Conservation (phyloP, 2,888 invertebrate species). For the Meiosimyza platycephala region DNA sequence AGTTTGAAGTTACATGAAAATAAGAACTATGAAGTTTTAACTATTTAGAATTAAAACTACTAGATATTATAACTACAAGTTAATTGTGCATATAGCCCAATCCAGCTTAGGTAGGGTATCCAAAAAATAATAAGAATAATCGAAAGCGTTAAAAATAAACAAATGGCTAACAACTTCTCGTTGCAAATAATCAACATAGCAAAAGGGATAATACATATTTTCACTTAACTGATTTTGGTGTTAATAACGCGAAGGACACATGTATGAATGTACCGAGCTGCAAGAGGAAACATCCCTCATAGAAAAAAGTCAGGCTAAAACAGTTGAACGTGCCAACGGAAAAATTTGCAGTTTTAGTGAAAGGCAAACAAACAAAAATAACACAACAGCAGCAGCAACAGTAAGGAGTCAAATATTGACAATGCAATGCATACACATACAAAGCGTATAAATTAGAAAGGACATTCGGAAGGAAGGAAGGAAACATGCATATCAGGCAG, state of each 20-base stretch:
- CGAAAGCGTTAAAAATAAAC: slow-evolving; percentile 8
- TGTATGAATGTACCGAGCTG: neutral
- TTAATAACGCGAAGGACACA: slow-evolving; percentile 19
- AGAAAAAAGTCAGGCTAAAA: neutral
- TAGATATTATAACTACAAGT: too few species aligned
- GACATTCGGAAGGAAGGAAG: neutral
- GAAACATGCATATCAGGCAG: neutral
- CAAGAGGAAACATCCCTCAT: neutral
- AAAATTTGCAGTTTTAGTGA: slow-evolving; percentile 17
- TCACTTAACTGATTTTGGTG: slow-evolving; percentile 40
- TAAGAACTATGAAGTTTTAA: too few species aligned
- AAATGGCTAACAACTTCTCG: neutral
- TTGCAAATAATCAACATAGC: too few species aligned
- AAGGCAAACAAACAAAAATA: slow-evolving; percentile 5
- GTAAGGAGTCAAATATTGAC: slow-evolving; percentile 35
- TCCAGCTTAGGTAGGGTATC: too few species aligned
- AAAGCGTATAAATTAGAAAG: neutral
- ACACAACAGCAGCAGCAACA: slow-evolving; percentile 20
- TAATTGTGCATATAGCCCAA: too few species aligned
- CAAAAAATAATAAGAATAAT: neutral
- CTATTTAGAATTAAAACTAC: too few species aligned
- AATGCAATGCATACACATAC: neutral
- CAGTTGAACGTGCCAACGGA: slow-evolving; percentile 28
- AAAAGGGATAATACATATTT: slow-evolving; percentile 33
- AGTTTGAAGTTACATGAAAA: too few species aligned